Base-by-base conservation (phyloP, 2,113 vertebrate species). In the cattle (Bos taurus) region DNA sequence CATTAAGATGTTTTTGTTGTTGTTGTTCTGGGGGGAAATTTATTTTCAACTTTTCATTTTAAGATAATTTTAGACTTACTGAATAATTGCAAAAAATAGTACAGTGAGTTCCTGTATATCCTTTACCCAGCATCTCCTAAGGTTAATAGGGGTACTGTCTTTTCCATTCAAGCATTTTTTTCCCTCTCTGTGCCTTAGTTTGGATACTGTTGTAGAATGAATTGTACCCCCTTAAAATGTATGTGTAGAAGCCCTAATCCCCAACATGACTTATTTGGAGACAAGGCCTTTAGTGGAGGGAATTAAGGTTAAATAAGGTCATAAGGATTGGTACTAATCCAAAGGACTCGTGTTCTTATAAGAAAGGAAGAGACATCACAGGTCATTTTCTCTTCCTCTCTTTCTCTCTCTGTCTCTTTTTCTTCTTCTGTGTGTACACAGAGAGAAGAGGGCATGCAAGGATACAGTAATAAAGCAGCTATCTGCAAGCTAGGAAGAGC, bases 11-110 rank as follows among this genome's bases (percentile, higher is more conserved):
- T 85, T 96, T 57, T 92, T 57, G 57, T 64, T 84, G 4, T 87
- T 97, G 40, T 97, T 88, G 30, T 48, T 95, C 85, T 74, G 9
- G 71, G n/a, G 62, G 77, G 40, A 96, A 83, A 78, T 88, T 80
- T 96, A 95, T 95, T 96, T 95, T 96, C 95, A 96, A 77, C 57
- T 95, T 94, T 95, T 83, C 83, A 80, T 96, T 95, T 87, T 92
- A 36, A 95, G 86, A 88, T 94, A 96, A 97, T 90, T 95, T 90
- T 96, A 97, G 64, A 71, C 40, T 92, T 90, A 88, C 26, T 11
- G 19, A 88, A 93, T 7, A 13, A 81, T 64, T 74, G 25, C 46
- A 62, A 83, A 87, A 91, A 89, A 74, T 67, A 92, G 26, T 12
- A n/a, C 90, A 94, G 91, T 92, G 52, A 64, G 52, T 91, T 92